Percentiles rank a stretch among this genome's conserved stretches.
phyloP scores from a whole-genome alignment of 2,888 invertebrate species.

The Agrotis exclamationis region DNA sequence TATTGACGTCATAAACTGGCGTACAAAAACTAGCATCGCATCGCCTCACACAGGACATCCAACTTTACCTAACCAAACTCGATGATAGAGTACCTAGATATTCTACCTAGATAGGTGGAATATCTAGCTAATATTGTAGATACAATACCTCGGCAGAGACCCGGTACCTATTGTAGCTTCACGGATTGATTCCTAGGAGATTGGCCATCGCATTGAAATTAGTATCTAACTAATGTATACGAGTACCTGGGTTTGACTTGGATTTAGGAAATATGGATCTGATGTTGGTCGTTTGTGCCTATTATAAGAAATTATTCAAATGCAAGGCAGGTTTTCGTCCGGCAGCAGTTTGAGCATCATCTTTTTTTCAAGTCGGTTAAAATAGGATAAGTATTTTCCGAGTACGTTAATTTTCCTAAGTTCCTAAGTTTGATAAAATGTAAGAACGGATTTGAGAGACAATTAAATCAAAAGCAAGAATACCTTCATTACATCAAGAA shows the following conservation, averaged over 20 bases:
- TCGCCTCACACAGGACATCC: not conserved
- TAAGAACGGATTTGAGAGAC: not conserved
- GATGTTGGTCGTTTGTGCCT: not conserved
- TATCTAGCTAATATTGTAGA: no score
- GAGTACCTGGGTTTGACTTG: not conserved
- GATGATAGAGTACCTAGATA: not conserved
- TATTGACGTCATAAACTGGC: not conserved
- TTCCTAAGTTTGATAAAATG: not conserved
- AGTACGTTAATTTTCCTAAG: not conserved
- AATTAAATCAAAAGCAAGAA: conserved; percentile 4
- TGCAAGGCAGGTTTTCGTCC: no score
- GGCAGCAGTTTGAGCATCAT: no score
- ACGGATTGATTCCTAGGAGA: conserved; percentile 47
- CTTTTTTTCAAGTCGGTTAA: no score
- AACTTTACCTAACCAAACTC: not conserved
- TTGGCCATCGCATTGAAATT: conserved; percentile 47
- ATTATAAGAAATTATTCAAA: no score
- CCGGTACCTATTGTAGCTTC: conserved; percentile 42
- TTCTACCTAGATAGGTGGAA: not conserved
- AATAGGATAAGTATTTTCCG: not conserved
- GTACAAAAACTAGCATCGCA: not conserved
- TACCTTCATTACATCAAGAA: conserved; percentile 1
- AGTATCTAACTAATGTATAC: conserved; percentile 25
- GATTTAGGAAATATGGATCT: conserved; percentile 4
- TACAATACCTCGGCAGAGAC: conserved; percentile 6